Evolutionary conservation across 2,797 vertebrate species (phyloP), one percentile per base, ranked within the genome.

Genomic region (Echiichthys vipera): DNA sequence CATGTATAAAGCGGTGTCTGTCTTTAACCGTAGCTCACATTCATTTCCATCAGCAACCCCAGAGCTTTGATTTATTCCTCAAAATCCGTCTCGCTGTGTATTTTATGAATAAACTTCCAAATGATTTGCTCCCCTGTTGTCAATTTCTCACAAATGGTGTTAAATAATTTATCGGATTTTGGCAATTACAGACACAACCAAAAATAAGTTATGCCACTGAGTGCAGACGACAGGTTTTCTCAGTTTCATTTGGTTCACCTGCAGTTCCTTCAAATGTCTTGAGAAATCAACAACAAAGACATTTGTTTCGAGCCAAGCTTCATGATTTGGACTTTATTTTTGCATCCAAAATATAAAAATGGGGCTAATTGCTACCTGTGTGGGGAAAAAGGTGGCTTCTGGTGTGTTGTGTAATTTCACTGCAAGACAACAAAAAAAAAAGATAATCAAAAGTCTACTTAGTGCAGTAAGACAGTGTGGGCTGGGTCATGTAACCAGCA

Each of bases 311-410:
- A 50, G 61, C 30, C 64, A 59, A 50, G 67, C 56, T 63, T 67
- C 43, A 54, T 63, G 14, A n/a, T 14, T 29, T 63, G 68, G 62
- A 65, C 54, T 46, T 53, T 66, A 7, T 71, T 22, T 73, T 42
- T 45, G 18, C 43, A 51, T 64, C 55, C 53, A 47, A 63, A 73
- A 85, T 77, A 78, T 73, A 84, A 78, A 67, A 62, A 62, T n/a
- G n/a, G 40, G 75, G 56, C 59, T 77, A 74, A 83, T 76, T 86
- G 66, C 51, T 74, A 59, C 18, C 53, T 69, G 64, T 64, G 75
- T 54, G 42, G 20, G n/a, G 57, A 50, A 53, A 65, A 65, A 69
- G 18, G 25, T 20, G 71, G 43, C 68, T 50, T 51, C 22, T 74
- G 24, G 22, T 30, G 72, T 7, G 34, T 64, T 9, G 18, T 59